A percentile compares a stretch with the other conserved stretches of the same genome.
These are phyloP conservation scores for Nephrotoma appendiculata DNA, from an alignment of 2,888 invertebrate genomes.

Conservation along the genomic window DNA sequence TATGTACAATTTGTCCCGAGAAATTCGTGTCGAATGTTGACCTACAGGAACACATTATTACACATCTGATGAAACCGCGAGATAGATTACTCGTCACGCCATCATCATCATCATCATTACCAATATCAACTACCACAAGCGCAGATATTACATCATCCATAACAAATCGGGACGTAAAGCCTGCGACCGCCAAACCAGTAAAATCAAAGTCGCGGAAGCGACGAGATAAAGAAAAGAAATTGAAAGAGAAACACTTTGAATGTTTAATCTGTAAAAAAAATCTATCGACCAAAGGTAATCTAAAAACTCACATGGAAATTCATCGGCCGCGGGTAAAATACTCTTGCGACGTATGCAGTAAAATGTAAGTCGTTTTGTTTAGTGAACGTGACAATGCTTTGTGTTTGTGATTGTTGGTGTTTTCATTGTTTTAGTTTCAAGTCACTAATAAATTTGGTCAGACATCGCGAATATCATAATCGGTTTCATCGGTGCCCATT, in stretches of 20 bases:
- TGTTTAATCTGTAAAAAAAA: conserved; percentile 46
- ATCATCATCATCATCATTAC: neutral
- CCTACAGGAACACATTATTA: conserved; percentile 46
- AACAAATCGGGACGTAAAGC: neutral
- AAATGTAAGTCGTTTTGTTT: conserved; percentile 35
- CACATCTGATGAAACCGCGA: conserved; percentile 31
- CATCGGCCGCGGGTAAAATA: conserved; percentile 48
- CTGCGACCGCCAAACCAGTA: neutral
- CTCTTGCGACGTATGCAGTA: conserved; percentile 46
- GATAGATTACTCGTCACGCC: neutral
- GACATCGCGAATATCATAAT: conserved; percentile 47
- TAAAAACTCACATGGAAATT: conserved; percentile 47
- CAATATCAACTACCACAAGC: neutral
- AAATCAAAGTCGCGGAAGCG: neutral
- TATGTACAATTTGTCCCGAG: conserved; percentile 39
- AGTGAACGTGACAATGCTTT: neutral
- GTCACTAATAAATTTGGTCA: conserved; percentile 44
- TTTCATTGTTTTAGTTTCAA: conserved; percentile 40
- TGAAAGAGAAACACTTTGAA: conserved; percentile 20
- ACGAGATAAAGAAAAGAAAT: neutral
- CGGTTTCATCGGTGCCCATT: conserved; percentile 48
- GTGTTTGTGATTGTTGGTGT: neutral
- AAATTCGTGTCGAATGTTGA: conserved; percentile 42
- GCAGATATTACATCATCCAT: neutral
- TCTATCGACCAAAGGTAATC: conserved; percentile 45